These are phyloP conservation scores for Panthera leo DNA, from an alignment of 2,113 vertebrate genomes.

Conservation along the genomic window DNA sequence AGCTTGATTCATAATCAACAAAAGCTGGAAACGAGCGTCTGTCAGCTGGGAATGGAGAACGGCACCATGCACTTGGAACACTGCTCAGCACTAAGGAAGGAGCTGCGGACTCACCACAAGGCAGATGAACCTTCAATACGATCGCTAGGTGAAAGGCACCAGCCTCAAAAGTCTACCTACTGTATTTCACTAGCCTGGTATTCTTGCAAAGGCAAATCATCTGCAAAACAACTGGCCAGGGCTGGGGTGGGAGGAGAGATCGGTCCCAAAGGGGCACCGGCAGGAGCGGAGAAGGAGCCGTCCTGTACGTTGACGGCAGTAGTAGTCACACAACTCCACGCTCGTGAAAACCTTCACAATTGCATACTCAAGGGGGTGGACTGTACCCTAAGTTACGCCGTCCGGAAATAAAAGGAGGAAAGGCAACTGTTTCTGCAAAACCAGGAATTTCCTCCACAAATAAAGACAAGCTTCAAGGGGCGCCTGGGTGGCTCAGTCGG, in stretches of 20 bases:
- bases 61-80: accelerated
- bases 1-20: accelerated
- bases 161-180: accelerated
- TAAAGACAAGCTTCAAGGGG: background rate
- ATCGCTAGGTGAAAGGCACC: background rate
- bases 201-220: background rate
- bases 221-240: accelerated
- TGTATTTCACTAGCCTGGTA: accelerated
- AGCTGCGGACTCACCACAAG: accelerated
- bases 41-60: too few relatives aligned
- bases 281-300: accelerated
- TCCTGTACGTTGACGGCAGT: accelerated
- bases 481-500: too few relatives aligned
- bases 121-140: accelerated
- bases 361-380: accelerated
- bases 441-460: background rate
- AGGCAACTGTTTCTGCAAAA: background rate
- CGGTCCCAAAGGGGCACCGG: accelerated
- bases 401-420: too few relatives aligned
- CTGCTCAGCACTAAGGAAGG: accelerated
- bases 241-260: background rate
- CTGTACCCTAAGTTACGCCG: background rate
- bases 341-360: background rate
- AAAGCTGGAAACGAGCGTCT: accelerated
- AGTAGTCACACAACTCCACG: accelerated